Base-by-base conservation (phyloP, 2,113 vertebrate species). In the Silurus glanis region DNA sequence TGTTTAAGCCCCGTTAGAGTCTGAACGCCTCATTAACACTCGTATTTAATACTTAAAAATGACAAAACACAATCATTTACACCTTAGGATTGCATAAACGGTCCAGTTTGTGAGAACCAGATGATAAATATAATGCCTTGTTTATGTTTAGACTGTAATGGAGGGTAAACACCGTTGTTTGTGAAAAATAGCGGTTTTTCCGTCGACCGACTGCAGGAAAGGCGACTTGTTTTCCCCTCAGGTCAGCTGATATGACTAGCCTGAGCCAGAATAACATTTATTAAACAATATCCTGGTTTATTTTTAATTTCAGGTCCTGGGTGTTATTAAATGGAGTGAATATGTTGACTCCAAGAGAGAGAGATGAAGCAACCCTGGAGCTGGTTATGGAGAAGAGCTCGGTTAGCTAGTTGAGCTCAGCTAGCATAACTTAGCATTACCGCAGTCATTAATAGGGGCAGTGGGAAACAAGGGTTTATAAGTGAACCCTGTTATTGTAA, bases 161-260 rank as follows among this genome's bases (percentile, higher is more conserved):
- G 9, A 59, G 56, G 75, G 58, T 62, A 76, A 76, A 76, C 80
- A 28, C 66, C 37, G 76, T 14, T 3, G 59, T 59, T 47, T 9
- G 37, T 61, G 28, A 37, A 80, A 58, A 47, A n/a, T 74, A 82
- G 85, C 79, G 85, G 85, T 74, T 74, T 79, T 79, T 5, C 4
- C 5, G 2, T 83, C 16, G 59, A 16, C 16, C 12, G 58, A 61
- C 61, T 85, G 16, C 0, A 53, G 14, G 3, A 59, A 19, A 25
- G 51, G 21, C 1, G 37, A 37, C 55, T 25, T 25, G 9, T 58
- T 67, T 51, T 74, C 19, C 28, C 0, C 1, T 45, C 14, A 8
- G 53, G 12, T 76, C 45, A 75, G 56, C 83, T 62, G 83, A 83
- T 55, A 8, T 83, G 71, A 74, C 83, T 61, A 84, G 37, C 83